These are phyloP conservation scores for Himalopsyche tibetana DNA, from an alignment of 2,888 invertebrate species.

Conservation along the genomic window DNA sequence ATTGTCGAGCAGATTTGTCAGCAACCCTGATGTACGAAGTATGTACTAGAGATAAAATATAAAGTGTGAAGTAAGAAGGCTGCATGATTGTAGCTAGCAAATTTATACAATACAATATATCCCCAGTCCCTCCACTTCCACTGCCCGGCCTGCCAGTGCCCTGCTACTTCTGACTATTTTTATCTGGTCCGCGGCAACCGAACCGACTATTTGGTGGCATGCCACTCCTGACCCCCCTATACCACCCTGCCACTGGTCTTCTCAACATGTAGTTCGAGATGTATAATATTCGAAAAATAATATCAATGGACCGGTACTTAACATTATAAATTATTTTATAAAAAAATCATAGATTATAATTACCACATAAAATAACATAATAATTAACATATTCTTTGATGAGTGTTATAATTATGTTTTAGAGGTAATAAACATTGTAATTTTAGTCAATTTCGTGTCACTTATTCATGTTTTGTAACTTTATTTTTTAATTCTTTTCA, in stretches of 20 bases:
- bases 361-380: too few species aligned
- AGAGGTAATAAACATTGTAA: too few species aligned
- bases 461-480: too few species aligned
- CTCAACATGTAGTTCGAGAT: neutral
- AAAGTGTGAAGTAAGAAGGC: slow-evolving; percentile 29
- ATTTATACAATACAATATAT: slow-evolving; percentile 26
- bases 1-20: neutral
- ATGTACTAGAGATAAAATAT: slow-evolving; percentile 34
- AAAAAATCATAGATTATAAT: too few species aligned
- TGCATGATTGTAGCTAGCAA: neutral
- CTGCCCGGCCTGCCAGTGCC: slow-evolving; percentile 19
- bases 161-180: slow-evolving; percentile 40
- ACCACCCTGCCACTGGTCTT: slow-evolving; percentile 1
- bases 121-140: slow-evolving; percentile 37
- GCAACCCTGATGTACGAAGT: neutral
- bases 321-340: too few species aligned
- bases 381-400: too few species aligned
- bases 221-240: slow-evolving; percentile 40
- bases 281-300: too few species aligned
- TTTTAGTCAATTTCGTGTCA: too few species aligned
- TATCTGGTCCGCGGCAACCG: slow-evolving; percentile 43
- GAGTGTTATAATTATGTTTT: too few species aligned
- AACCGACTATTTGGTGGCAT: slow-evolving; percentile 42
- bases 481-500: too few species aligned
- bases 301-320: too few species aligned